Percentiles rank a stretch among this genome's conserved stretches.
These are phyloP conservation scores for Eupeodes luniger DNA, from an alignment of 2,888 invertebrate genomes.

Conservation along the genomic window DNA sequence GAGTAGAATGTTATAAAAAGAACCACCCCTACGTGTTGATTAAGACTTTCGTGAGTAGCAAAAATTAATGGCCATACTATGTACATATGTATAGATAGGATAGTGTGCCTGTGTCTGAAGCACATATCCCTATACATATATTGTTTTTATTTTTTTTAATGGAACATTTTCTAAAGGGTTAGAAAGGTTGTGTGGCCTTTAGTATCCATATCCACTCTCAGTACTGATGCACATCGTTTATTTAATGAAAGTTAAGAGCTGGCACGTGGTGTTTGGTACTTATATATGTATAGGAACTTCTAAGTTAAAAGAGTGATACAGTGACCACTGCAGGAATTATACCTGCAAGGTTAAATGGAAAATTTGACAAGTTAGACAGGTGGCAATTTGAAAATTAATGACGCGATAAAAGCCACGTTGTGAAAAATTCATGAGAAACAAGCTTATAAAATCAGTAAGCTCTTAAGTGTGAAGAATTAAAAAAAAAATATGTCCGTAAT, in stretches of 20 bases:
- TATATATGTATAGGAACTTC: neutral
- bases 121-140: neutral
- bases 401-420: neutral
- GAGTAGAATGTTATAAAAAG: neutral
- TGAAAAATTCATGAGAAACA: no score
- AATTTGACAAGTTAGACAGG: no score
- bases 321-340: constrained; percentile 9
- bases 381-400: neutral
- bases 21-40: constrained; percentile 65
- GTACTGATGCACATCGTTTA: constrained; percentile 45
- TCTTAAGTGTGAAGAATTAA: no score
- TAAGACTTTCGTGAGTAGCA: constrained; percentile 69
- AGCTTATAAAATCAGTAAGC: no score
- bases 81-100: neutral
- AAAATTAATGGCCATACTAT: constrained; percentile 61
- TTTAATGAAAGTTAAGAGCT: constrained; percentile 57
- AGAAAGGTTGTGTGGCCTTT: constrained; percentile 21
- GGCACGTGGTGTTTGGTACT: constrained; percentile 28
- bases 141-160: constrained; percentile 9
- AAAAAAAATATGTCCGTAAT: no score
- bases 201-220: constrained; percentile 33
- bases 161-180: constrained; percentile 21
- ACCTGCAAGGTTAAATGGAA: no score
- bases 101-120: constrained; percentile 13
- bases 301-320: constrained; percentile 26